Evolutionary conservation across 2,888 invertebrate species (phyloP).

Genomic region (Meandrusa payeni): DNA sequence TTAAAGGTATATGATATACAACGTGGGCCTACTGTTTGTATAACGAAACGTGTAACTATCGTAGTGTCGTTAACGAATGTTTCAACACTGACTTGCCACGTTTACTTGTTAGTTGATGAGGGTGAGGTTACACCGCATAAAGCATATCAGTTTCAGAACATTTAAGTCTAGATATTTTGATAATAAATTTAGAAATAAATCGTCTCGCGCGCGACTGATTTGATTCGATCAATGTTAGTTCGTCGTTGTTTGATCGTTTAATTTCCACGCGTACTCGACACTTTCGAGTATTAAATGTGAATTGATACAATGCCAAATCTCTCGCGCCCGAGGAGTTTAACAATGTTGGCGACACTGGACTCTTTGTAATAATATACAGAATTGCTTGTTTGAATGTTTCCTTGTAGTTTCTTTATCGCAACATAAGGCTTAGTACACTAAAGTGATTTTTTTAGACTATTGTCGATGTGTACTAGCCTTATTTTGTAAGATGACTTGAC

Average conservation of each 20-base stretch:
- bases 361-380: not conserved
- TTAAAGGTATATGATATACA: not conserved
- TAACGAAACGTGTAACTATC: conserved; percentile 1
- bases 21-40: not conserved
- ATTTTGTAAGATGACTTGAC: not conserved
- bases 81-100: conserved; percentile 19
- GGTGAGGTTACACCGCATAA: conserved; percentile 46
- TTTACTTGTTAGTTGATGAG: not conserved
- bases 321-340: conserved; percentile 9
- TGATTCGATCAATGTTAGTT: conserved; percentile 25
- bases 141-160: conserved; percentile 65
- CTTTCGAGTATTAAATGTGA: too few relatives aligned
- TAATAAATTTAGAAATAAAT: conserved; percentile 38
- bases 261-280: too few relatives aligned
- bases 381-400: not conserved
- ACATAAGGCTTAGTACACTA: not conserved
- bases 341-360: conserved; percentile 1
- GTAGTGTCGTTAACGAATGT: conserved; percentile 13
- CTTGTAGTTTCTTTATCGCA: too few relatives aligned
- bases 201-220: conserved; percentile 31
- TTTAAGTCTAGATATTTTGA: conserved; percentile 54
- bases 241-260: conserved; percentile 2
- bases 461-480: not conserved
- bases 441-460: not conserved
- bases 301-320: conserved; percentile 1